Evolutionary conservation across 2,888 invertebrate genomes (phyloP), one percentile per base, ranked within the genome.

Genomic region (Polyommatus icarus): DNA sequence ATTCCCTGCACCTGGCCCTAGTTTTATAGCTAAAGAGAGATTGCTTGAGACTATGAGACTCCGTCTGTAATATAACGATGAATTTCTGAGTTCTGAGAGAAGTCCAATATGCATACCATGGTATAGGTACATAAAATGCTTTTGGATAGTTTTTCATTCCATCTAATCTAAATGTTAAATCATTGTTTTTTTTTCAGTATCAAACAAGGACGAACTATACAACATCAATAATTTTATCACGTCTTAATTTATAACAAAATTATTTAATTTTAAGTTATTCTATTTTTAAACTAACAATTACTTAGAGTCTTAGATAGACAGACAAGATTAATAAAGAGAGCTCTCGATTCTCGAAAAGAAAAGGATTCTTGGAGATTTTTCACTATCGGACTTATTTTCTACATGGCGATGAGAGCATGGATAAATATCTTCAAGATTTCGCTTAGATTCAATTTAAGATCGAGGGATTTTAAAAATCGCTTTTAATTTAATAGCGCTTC

Each of bases 1-100:
- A 82, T 82, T 81, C 78, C 79, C 77, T 79, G 78, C 83, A 83
- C 82, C 83, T 83, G 83, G 79, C 79, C 77, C 67, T 78, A 79
- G 80, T 81, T 83, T 83, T 82, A 83, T 81, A 78, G 82, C 82
- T 80, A 77, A 82, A 80, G 82, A 80, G 81, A 77, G 79, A 79
- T 78, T 79, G 80, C 78, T 72, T 78, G 79, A 82, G 79, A 80
- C 79, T 80, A 78, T 18, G 54, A 54, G 54, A 54, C 54, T 18
- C 18, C 54, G 54, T 54, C 54, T 54, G 54, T 54, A 54, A 54
- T 80, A 79, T 77, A 79, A 80, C 79, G 79, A 80, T 80, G 79
- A 80, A 81, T 82, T 80, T 76, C 67, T 78, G 32, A 79, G 72
- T 78, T 61, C 71, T 57, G 76, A 61, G n/a, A 57, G 24, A 46